A percentile compares a stretch with the other conserved stretches of the same genome.
Conservation (phyloP, 2,797 vertebrate species). For the Ispidina lecontei region DNA sequence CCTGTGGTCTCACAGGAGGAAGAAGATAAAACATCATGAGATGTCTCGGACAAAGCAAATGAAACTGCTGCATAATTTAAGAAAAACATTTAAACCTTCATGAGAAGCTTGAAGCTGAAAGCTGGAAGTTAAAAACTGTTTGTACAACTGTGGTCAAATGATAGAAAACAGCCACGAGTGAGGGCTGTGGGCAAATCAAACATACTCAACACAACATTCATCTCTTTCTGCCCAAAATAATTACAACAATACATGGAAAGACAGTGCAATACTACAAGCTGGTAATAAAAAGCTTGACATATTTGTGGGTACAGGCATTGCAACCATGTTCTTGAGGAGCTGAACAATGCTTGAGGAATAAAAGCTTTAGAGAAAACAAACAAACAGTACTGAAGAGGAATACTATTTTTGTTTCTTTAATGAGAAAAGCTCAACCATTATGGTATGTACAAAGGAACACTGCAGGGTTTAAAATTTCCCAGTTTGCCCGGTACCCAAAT, state of each 20-base stretch:
- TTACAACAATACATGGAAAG: background rate
- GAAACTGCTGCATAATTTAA: background rate
- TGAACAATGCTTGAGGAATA: background rate
- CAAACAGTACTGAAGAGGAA: background rate
- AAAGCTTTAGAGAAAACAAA: background rate
- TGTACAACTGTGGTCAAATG: background rate
- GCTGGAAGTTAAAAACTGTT: constrained; percentile 42
- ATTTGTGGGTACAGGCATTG: background rate
- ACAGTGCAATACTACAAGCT: background rate
- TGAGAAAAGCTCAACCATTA: background rate
- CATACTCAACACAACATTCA: background rate
- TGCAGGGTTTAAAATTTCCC: background rate
- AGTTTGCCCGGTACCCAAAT: background rate
- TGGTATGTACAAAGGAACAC: background rate
- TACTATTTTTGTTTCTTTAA: background rate
- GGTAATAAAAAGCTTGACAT: background rate
- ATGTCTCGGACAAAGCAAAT: background rate
- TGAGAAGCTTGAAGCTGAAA: constrained; percentile 1
- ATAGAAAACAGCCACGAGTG: background rate
- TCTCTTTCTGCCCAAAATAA: background rate
- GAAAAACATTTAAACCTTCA: background rate
- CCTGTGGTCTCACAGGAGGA: accelerated
- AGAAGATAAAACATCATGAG: background rate
- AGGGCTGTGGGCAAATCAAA: background rate
- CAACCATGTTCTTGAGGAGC: background rate